Base-by-base conservation (phyloP, 1,140 invertebrate species). In the Rhopalosiphum padi region DNA sequence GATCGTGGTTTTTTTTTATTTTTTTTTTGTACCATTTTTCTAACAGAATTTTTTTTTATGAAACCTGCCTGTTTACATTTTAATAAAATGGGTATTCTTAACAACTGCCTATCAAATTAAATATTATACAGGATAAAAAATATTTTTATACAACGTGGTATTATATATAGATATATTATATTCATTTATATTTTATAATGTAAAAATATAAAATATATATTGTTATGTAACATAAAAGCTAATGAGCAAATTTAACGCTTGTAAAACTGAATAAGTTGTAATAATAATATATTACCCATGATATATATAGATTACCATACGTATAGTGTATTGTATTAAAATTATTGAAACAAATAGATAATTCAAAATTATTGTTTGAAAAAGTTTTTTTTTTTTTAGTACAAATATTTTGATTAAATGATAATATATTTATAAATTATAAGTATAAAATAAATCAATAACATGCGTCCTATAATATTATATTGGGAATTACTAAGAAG, bases 31-130 rank as follows among this genome's bases (percentile, higher is more conserved):
- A 68, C 30, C 60, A 15, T 15, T 68, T 68, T 68, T 68, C 60
- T 30, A 68, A 68, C 60, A 30, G 11, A n/a, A 18, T 15, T 68
- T 55, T 30, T 60, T 60, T 68, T 68, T 68, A 68, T 4, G 60
- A 3, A n/a, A 68, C 9, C 60, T 68, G 3, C 11, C 60, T 68
- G 11, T 68, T 15, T 68, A 68, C 30, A n/a, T 68, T 68, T 68
- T n/a, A 68, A n/a, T 68, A 68, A n/a, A 68, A 68, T 68, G 60
- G 60, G 60, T 68, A 68, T 68, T 68, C 60, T 68, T 30, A 68
- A 30, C 55, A 60, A 60, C 9, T 60, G 30, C 30, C 30, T n/a
- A 15, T 30, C 11, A 15, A 30, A 68, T 68, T 68, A 68, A 68
- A 11, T n/a, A 60, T 15, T 60, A 15, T 30, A n/a, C 60, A 30